Evolutionary conservation across 2,888 invertebrate genomes (phyloP), one percentile per base, ranked within the genome.

Genomic region (Pachliopta kotzebuea): DNA sequence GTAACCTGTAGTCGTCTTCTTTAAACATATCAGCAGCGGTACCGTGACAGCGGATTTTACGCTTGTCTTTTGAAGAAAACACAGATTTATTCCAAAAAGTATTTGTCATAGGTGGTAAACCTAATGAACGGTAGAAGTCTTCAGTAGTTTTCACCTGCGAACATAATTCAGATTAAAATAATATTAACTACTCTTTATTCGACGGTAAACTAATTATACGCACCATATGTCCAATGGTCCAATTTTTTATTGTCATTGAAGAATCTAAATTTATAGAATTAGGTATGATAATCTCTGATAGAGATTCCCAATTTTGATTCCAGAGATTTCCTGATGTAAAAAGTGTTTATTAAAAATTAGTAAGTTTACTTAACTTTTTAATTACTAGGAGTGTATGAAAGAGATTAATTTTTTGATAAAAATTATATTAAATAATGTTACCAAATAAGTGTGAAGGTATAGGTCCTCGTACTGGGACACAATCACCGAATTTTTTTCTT

Each of bases 391-490:
- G 4, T 6, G 6, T 4, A 26, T 26, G 3, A 26, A 26, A 4
- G n/a, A 45, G 8, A 45, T 7, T n/a, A n/a, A 45, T 20, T 52
- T n/a, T 21, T 9, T 52, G 50, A 52, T 14, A 52, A 8, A 52
- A 21, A n/a, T n/a, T 42, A 21, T n/a, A 50, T 24, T 18, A 55
- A 52, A 63, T 52, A 26, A 54, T 20, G 63, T 68, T 83, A 94
- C 95, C 95, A 67, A 95, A 78, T 65, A 96, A 84, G 88, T 96
- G 95, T 18, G 95, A 94, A 1, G 95, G 95, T 71, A 96, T 94
- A 0, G 93, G 92, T 2, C 94, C 94, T 20, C 75, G 79, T 63
- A 85, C 82, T 1, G 93, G 82, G 0, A 94, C 92, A 0, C 92
- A 69, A 0, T 91, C 84, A 0, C 94, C 94, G 74, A 95, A 95